Evolutionary conservation across 2,113 vertebrate species (phyloP), one percentile per base, ranked within the genome.

Genomic region (Osmerus eperlanus): DNA sequence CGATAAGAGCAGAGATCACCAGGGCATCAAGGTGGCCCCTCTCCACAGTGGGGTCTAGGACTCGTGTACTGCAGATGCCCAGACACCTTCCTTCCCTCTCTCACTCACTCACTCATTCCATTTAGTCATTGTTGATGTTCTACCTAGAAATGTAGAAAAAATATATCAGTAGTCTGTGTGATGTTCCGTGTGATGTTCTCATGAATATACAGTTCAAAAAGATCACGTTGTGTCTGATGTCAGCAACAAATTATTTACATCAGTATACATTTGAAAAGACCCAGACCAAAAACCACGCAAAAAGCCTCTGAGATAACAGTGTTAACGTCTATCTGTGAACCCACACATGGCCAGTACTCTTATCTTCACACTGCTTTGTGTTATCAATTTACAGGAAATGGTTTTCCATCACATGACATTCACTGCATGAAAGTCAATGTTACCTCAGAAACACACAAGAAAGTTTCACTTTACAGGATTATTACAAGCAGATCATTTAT

Each of bases 1-100:
- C 60, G 82, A 85, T 83, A 77, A 81, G 73, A 78, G 18, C 8
- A 12, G 2, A 25, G 19, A 23, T 13, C 41, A 47, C 41, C 60
- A 25, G 28, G 60, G 11, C 60, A n/a, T 59, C 51, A 23, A 61
- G 13, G 13, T 71, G 73, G 73, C 79, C 71, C 60, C 6, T 36
- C 32, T 70, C 58, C 32, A 60, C 63, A 77, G 13, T 15, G 12
- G 58, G 13, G 62, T 65, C n/a, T n/a, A 18, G 41, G 41, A 60
- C 54, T 61, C 13, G 21, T 4, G 4, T 65, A 53, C 4, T 61
- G 61, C 28, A 66, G 65, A 76, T 72, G 64, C 68, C 71, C 62
- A 29, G 18, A 61, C 60, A 66, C 15, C 41, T 47, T 47, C 41
- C 41, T 9, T 47, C 41, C 9, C 7, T 47, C 9, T 1, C 41